A percentile compares a stretch with the other conserved stretches of the same genome.
These are phyloP conservation scores for Amazona ochrocephala DNA, from an alignment of 2,797 vertebrate genomes.

Conservation along the genomic window DNA sequence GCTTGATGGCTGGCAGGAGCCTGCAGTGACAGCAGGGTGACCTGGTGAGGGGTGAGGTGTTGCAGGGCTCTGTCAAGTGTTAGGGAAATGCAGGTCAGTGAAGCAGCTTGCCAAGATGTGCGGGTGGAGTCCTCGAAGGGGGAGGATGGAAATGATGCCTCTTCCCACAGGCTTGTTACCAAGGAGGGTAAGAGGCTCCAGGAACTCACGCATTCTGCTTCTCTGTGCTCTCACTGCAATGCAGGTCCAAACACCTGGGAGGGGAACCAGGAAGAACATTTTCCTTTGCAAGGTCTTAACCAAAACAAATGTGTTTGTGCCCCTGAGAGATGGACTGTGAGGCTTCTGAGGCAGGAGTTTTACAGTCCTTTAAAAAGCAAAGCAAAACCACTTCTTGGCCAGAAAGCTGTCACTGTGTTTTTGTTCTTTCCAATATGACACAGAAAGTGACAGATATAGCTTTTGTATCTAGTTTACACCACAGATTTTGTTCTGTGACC, in stretches of 20 bases:
- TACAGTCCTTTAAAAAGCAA: conserved; percentile 1
- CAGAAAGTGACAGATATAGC: not conserved
- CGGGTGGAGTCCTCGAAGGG: not conserved
- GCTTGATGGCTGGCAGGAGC: not conserved
- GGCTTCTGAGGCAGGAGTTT: not conserved
- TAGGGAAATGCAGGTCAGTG: not conserved
- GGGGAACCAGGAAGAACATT: not conserved
- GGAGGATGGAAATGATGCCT: not conserved
- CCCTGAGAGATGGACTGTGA: not conserved
- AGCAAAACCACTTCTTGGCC: not conserved
- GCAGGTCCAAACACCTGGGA: not conserved
- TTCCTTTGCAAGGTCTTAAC: not conserved
- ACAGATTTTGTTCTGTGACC: not conserved
- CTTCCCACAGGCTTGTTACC: not conserved
- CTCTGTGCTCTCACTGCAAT: not conserved
- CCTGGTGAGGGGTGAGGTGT: conserved; percentile 20
- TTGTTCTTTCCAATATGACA: not conserved
- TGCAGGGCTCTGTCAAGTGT: not conserved
- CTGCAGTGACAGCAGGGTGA: not conserved
- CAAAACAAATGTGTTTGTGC: not conserved
- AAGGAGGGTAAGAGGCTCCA: not conserved
- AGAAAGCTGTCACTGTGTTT: not conserved
- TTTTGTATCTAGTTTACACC: not conserved
- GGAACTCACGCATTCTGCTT: not conserved
- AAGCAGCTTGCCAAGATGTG: not conserved